Percentiles rank a stretch among this genome's conserved stretches.
Conservation (phyloP, 1,140 invertebrate species). For the Panagrolaimus sp. region DNA sequence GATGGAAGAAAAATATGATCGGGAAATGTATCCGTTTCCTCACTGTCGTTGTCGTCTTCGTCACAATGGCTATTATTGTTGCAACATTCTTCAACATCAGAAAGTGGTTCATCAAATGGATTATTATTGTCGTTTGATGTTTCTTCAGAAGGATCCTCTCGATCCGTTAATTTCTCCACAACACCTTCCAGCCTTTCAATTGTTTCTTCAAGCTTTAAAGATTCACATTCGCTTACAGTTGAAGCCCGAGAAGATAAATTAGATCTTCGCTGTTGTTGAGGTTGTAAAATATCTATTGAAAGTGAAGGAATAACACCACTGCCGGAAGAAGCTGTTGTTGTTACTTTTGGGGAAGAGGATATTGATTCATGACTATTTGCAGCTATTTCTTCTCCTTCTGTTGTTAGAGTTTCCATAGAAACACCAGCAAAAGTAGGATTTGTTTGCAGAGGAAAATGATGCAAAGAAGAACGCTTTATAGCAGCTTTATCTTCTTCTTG, state of each 20-base stretch:
- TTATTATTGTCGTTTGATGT: no score
- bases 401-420: no score
- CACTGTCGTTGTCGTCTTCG: not conserved
- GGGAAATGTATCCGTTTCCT: not conserved
- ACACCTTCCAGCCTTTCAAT: not conserved
- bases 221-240: not conserved
- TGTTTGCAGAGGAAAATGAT: no score
- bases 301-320: no score
- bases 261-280: not conserved
- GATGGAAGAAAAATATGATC: not conserved
- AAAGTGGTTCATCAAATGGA: not conserved
- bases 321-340: not conserved
- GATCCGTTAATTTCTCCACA: not conserved
- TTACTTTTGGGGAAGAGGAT: not conserved
- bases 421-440: no score
- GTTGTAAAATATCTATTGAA: no score
- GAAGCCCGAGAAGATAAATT: not conserved
- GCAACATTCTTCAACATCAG: not conserved
- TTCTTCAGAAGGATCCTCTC: not conserved
- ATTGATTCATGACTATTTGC: not conserved
- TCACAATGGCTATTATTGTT: not conserved
- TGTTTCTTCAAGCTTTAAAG: conserved; percentile 3
- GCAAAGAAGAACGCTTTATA: no score
- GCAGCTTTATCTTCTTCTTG: no score
- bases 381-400: not conserved